Evolutionary conservation across 2,113 vertebrate species (phyloP).

Genomic region (Garra rufa): DNA sequence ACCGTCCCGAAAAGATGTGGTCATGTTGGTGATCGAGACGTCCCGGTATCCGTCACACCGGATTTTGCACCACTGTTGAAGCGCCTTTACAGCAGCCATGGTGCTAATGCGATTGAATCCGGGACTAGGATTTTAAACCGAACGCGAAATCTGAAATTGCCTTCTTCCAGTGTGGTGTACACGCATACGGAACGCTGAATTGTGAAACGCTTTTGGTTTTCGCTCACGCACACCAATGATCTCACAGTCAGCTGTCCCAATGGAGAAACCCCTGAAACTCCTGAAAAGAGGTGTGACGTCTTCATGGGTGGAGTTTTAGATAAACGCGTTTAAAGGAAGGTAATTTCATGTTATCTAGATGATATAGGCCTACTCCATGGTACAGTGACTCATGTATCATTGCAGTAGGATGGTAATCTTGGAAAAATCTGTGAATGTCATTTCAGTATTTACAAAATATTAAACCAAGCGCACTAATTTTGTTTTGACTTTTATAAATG

Average conservation of each 20-base stretch:
- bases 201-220: not conserved
- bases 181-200: not conserved
- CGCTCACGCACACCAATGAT: not conserved
- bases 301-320: slow-evolving; percentile 26
- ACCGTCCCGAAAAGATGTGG: slow-evolving; percentile 95
- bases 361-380: too few species aligned
- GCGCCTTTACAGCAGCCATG: slow-evolving; percentile 90
- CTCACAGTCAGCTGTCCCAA: not conserved
- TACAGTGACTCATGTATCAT: too few species aligned
- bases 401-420: too few species aligned
- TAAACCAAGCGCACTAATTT: too few species aligned
- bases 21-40: slow-evolving; percentile 95
- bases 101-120: not conserved
- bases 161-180: not conserved
- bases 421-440: too few species aligned
- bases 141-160: not conserved
- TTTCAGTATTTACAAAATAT: too few species aligned
- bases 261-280: slow-evolving; percentile 9
- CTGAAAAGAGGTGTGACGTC: slow-evolving; percentile 3
- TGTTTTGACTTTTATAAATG: too few species aligned
- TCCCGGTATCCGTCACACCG: slow-evolving; percentile 90
- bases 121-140: not conserved
- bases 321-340: not conserved
- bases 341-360: too few species aligned
- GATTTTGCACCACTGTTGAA: slow-evolving; percentile 93